Percentiles rank a stretch among this genome's conserved stretches.
Evolutionary conservation across 2,797 vertebrate species (phyloP).

Genomic region (Anas flavirostris): DNA sequence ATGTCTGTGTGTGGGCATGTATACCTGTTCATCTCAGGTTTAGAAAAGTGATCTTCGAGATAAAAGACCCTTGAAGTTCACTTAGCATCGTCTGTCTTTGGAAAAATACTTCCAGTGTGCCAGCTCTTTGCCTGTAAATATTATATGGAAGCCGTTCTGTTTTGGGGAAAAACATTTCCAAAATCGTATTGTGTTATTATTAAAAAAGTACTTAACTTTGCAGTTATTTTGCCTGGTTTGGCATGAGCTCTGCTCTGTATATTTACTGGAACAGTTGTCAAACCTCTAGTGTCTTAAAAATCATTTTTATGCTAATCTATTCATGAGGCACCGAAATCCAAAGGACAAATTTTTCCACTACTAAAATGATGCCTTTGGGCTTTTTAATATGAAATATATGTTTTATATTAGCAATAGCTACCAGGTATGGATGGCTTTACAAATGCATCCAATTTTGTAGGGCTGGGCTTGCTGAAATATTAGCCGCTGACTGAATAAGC

Average conservation of each 20-base stretch:
- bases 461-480: not conserved
- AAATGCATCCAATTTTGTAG: not conserved
- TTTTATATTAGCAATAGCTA: not conserved
- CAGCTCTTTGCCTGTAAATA: not conserved
- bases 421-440: not conserved
- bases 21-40: not conserved
- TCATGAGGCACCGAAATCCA: slow-evolving; percentile 22
- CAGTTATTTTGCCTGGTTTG: not conserved
- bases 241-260: not conserved
- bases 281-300: slow-evolving; percentile 20
- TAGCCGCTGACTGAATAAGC: not conserved
- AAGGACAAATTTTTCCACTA: slow-evolving; percentile 21
- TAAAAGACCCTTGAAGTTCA: not conserved
- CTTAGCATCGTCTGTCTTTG: not conserved
- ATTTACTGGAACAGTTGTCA: slow-evolving; percentile 30
- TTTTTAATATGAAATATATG: not conserved
- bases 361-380: slow-evolving; percentile 1
- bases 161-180: not conserved
- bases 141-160: not conserved
- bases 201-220: not conserved
- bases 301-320: slow-evolving; percentile 39
- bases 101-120: not conserved
- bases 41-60: not conserved
- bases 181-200: not conserved
- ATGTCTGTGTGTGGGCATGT: not conserved